These are phyloP conservation scores for Ptychochromis oligacanthus DNA, from an alignment of 2,113 vertebrate genomes.

Conservation along the genomic window DNA sequence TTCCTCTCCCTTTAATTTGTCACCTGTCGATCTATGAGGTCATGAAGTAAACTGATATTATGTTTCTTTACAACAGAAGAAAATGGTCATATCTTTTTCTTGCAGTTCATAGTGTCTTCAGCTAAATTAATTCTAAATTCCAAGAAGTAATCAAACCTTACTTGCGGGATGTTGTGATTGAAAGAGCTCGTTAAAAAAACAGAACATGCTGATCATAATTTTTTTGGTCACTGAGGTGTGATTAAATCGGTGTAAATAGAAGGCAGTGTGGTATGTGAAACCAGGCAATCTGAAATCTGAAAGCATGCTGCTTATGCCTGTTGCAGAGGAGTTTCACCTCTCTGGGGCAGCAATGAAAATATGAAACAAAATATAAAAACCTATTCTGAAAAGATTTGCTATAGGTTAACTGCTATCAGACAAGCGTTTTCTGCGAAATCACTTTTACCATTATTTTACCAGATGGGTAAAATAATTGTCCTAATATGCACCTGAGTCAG, in stretches of 20 bases:
- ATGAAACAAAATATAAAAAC: not conserved
- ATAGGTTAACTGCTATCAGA: not conserved
- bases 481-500: not conserved
- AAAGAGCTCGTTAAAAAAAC: not conserved
- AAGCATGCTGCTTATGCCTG: not conserved
- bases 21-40: not conserved
- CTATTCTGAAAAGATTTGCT: accelerated
- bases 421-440: not conserved
- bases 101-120: not conserved
- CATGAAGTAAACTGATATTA: not conserved
- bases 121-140: not conserved
- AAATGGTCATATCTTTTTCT: accelerated
- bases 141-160: not conserved
- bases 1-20: not conserved
- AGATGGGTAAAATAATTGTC: not conserved
- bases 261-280: not conserved
- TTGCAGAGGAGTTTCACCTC: not conserved
- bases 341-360: not conserved
- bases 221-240: not conserved
- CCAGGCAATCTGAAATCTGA: not conserved
- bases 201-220: not conserved
- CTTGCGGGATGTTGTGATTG: not conserved
- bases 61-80: too few relatives aligned
- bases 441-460: not conserved
- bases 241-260: conserved; percentile 10